A percentile compares a stretch with the other conserved stretches of the same genome.
Evolutionary conservation across 2,888 invertebrate genomes (phyloP).

Genomic region (Drosophila paranaensis): DNA sequence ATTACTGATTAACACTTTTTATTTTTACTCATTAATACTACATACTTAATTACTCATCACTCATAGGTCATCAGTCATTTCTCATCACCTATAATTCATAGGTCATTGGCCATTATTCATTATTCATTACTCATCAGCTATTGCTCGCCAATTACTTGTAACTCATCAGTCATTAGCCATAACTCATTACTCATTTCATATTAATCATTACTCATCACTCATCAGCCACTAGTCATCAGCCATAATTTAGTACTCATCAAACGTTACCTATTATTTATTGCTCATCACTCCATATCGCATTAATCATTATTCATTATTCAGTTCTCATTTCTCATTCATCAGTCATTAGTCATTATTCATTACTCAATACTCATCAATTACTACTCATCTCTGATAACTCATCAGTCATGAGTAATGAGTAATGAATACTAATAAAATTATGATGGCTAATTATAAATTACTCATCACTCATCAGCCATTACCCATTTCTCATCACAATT

Average conservation of each 20-base stretch:
- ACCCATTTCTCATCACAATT: too few relatives aligned
- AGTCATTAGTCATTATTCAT: background rate
- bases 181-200: too few relatives aligned
- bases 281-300: background rate
- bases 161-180: too few relatives aligned
- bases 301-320: background rate
- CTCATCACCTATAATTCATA: background rate
- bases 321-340: background rate
- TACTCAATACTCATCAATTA: background rate
- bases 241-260: background rate
- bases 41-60: background rate
- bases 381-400: background rate
- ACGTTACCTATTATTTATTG: background rate
- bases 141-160: too few relatives aligned
- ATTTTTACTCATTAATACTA: too few relatives aligned
- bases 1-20: background rate
- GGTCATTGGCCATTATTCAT: background rate
- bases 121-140: background rate
- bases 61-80: background rate
- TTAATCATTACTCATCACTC: background rate
- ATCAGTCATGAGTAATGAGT: too few relatives aligned
- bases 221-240: background rate
- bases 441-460: too few relatives aligned
- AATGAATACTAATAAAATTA: too few relatives aligned
- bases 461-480: background rate